Conservation (phyloP, 1,140 invertebrate genomes). For the Drosophila suzukii region DNA sequence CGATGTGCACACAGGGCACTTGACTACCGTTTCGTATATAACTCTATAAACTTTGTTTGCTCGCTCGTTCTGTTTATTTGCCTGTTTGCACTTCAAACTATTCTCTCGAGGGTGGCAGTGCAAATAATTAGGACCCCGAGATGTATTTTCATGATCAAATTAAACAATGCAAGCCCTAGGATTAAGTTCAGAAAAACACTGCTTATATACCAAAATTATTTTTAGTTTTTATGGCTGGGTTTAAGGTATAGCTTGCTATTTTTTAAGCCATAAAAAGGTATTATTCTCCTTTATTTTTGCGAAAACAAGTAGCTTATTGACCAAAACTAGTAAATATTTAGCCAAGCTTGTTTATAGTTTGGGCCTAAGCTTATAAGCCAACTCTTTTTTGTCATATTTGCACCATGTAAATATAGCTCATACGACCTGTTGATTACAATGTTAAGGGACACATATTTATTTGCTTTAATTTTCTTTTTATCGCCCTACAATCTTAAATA, state of each 20-base stretch:
- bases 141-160: background rate
- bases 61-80: slow-evolving; percentile 4
- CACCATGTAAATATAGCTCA: background rate
- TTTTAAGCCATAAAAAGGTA: background rate
- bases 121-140: background rate
- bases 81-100: slow-evolving; percentile 10
- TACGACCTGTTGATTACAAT: background rate
- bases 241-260: too few species aligned
- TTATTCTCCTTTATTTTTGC: background rate
- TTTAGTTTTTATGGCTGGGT: slow-evolving; percentile 3
- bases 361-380: background rate
- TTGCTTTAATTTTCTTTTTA: background rate
- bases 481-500: background rate
- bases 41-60: slow-evolving; percentile 24
- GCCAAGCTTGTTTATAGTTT: background rate
- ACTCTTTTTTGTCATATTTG: background rate
- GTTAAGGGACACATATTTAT: background rate
- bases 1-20: slow-evolving; percentile 20
- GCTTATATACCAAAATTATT: background rate
- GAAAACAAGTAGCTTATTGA: background rate
- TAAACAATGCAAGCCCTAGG: background rate
- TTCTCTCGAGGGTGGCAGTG: background rate
- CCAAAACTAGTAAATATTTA: background rate
- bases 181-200: background rate
- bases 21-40: slow-evolving; percentile 43